Evolutionary conservation across 2,888 invertebrate genomes (phyloP).

Genomic region (Drosophila anomelani): DNA sequence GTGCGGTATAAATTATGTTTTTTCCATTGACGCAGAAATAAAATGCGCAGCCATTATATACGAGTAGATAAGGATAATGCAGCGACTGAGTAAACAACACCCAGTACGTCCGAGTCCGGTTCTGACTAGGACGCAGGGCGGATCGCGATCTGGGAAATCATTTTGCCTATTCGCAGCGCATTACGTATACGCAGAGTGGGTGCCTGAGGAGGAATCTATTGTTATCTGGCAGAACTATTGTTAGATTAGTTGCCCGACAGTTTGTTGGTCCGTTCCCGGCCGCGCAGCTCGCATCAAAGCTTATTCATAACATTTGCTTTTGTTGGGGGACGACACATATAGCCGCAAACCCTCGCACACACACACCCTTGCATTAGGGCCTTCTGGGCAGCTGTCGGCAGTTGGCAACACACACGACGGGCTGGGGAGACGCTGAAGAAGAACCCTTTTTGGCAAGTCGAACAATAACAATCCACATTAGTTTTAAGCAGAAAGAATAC

Average conservation of each 20-base stretch:
- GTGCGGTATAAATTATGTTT: conserved; percentile 29
- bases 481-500: conserved; percentile 37
- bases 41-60: conserved; percentile 37
- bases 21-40: conserved; percentile 45
- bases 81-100: conserved; percentile 25
- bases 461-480: conserved; percentile 57
- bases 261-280: conserved; percentile 1
- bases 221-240: conserved; percentile 43
- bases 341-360: conserved; percentile 35
- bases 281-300: conserved; percentile 16
- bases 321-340: conserved; percentile 55
- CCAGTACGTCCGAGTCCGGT: not conserved
- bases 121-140: not conserved
- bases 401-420: conserved; percentile 39
- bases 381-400: conserved; percentile 58
- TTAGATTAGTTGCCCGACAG: conserved; percentile 37
- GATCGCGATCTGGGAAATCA: conserved; percentile 33
- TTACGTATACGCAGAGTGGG: conserved; percentile 34
- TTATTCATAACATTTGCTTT: conserved; percentile 55
- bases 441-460: conserved; percentile 51
- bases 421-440: not conserved
- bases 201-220: conserved; percentile 24
- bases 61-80: conserved; percentile 37
- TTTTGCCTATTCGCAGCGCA: conserved; percentile 22
- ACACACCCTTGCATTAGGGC: conserved; percentile 45